Base-by-base conservation (phyloP, 2,888 invertebrate genomes). In the Acanthoscelides obtectus region DNA sequence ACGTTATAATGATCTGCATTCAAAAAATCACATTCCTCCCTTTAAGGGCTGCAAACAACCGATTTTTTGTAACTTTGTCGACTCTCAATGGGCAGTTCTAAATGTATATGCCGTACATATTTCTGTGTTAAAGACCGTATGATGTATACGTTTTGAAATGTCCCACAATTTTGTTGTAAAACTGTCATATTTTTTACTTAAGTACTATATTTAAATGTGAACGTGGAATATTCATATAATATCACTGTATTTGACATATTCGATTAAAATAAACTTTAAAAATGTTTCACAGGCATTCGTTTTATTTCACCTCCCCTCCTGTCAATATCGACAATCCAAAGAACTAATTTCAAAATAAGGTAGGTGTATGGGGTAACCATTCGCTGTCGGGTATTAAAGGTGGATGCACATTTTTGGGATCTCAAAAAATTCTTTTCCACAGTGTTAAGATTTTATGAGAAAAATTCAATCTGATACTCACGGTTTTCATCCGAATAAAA, bases 241-340 rank as follows among this genome's bases (percentile, higher is more conserved):
- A 77, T 78, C 77, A 80, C 77, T 80, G 80, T 80, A 80, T 80
- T 80, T 80, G 80, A 79, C 79, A 79, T 78, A 80, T 79, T 79
- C 78, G 78, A 76, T 78, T 76, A 77, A 79, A 76, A 73, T 72
- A 73, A 73, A 45, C 45, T 45, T 45, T 45, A 45, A 74, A 73
- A 76, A 76, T 72, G 73, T 73, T 74, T 75, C 70, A 73, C 72
- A 71, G 68, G 70, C 22, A 69, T 64, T 66, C 27, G 22, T 64
- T 45, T 68, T 25, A 64, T 68, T n/a, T 45, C 17, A 45, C 45
- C 45, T n/a, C n/a, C n/a, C n/a, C n/a, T n/a, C n/a, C n/a, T n/a
- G n/a, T n/a, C n/a, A n/a, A n/a, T n/a, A n/a, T n/a, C n/a, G n/a
- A n/a, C n/a, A n/a, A n/a, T n/a, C n/a, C n/a, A n/a, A n/a, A n/a